phyloP scores from a whole-genome alignment of 2,888 invertebrate genomes.

The Eupeodes latifasciatus region DNA sequence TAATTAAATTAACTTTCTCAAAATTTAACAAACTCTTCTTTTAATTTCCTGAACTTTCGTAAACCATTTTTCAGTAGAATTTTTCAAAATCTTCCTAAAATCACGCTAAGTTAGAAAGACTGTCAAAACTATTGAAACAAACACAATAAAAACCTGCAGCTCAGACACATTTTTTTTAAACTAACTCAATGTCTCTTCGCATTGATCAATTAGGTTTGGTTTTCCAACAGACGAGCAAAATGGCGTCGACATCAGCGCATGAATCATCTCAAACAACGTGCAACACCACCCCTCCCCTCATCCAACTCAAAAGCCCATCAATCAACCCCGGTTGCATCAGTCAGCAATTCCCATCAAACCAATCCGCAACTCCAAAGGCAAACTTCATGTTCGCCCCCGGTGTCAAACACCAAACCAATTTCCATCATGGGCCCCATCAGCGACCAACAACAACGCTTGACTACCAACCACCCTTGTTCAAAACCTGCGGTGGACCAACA shows the following conservation, averaged over 20 bases:
- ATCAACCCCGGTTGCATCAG: slow-evolving; percentile 66
- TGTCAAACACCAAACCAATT: slow-evolving; percentile 78
- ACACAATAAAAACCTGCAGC: slow-evolving; percentile 36
- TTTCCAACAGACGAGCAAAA: slow-evolving; percentile 99
- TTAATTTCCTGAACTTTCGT: background rate
- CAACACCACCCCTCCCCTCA: slow-evolving; percentile 86
- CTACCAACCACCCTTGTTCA: slow-evolving; percentile 8
- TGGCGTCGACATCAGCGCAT: slow-evolving; percentile 98
- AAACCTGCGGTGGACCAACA: slow-evolving; percentile 6
- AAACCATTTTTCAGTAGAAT: background rate
- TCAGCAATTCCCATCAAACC: slow-evolving; percentile 43
- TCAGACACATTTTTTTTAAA: slow-evolving; percentile 80
- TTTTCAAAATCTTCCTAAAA: slow-evolving; percentile 1
- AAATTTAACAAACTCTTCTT: background rate
- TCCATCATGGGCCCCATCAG: slow-evolving; percentile 78
- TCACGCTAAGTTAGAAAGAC: slow-evolving; percentile 1
- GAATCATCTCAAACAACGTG: slow-evolving; percentile 94
- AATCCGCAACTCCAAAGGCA: slow-evolving; percentile 15
- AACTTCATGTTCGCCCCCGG: slow-evolving; percentile 37
- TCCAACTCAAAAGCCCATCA: slow-evolving; percentile 83
- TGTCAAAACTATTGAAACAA: slow-evolving; percentile 1
- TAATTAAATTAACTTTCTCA: background rate
- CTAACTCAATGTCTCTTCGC: slow-evolving; percentile 85
- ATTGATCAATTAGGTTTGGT: slow-evolving; percentile 98
- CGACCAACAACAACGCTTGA: slow-evolving; percentile 78